Conservation (phyloP, 2,888 invertebrate genomes). For the Altica lythri region DNA sequence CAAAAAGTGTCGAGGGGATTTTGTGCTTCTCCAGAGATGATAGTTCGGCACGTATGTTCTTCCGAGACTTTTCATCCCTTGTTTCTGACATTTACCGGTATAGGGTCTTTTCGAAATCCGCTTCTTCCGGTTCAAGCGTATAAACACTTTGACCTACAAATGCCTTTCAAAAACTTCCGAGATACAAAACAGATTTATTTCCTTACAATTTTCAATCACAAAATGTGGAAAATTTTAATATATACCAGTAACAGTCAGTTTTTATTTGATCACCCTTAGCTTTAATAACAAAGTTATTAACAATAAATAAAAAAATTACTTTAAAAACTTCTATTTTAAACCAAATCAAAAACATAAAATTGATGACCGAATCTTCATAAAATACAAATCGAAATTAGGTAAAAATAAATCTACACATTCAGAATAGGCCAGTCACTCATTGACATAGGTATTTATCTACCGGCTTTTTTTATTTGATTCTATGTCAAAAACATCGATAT, state of each 20-base stretch:
- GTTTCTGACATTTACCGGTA: not conserved
- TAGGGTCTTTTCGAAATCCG: constrained; percentile 1
- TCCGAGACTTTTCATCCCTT: not conserved
- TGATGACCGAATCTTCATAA: constrained; percentile 18
- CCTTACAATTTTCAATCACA: too few species aligned
- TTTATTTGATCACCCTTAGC: too few species aligned
- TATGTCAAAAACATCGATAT: too few species aligned
- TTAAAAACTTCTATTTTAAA: too few species aligned
- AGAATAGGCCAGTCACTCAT: not conserved
- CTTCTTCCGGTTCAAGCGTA: not conserved
- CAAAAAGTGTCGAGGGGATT: constrained; percentile 20
- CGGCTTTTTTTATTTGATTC: too few species aligned
- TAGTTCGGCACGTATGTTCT: constrained; percentile 9
- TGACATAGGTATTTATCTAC: too few species aligned
- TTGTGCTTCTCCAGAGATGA: constrained; percentile 2
- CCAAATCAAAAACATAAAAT: constrained; percentile 24
- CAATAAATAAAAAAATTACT: too few species aligned
- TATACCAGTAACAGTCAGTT: too few species aligned
- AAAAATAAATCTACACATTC: not conserved
- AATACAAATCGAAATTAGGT: constrained; percentile 6
- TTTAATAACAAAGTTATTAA: too few species aligned
- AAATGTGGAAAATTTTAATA: too few species aligned
- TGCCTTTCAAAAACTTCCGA: too few species aligned
- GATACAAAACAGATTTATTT: too few species aligned
- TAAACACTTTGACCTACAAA: not conserved